Evolutionary conservation across 2,797 vertebrate species (phyloP).

Genomic region (Paguma larvata): DNA sequence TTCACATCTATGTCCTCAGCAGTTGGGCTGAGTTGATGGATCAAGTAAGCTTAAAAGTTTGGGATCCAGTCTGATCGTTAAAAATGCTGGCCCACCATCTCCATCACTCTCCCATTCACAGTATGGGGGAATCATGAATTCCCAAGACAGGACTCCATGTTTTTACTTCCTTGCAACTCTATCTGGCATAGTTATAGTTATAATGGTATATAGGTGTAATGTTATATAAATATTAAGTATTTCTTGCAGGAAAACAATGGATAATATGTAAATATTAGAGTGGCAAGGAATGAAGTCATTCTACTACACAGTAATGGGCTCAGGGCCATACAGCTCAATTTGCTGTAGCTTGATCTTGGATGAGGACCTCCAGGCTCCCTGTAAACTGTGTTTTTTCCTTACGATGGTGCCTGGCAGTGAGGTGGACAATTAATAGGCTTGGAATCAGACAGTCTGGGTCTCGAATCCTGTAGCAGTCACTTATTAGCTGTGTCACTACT

Average conservation of each 20-base stretch:
- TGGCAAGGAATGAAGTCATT: not conserved
- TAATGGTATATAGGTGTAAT: too few species aligned
- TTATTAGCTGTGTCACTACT: not conserved
- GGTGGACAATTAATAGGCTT: not conserved
- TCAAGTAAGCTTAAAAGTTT: not conserved
- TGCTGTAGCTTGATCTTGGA: not conserved
- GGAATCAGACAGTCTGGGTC: not conserved
- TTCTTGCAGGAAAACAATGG: not conserved
- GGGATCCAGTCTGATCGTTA: not conserved
- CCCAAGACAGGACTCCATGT: not conserved
- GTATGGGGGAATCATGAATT: too few species aligned
- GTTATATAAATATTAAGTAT: not conserved
- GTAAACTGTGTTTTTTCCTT: not conserved
- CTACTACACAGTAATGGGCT: accelerated
- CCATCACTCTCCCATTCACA: not conserved
- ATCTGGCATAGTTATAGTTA: not conserved
- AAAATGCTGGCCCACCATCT: not conserved
- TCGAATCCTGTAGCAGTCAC: not conserved
- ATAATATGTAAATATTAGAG: not conserved
- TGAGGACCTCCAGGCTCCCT: not conserved
- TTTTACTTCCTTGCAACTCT: not conserved
- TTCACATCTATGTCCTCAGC: not conserved
- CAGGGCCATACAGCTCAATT: not conserved
- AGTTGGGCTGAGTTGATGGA: not conserved
- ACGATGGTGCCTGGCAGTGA: not conserved